Evolutionary conservation across 2,888 invertebrate species (phyloP).

Genomic region (Sympetrum striolatum): DNA sequence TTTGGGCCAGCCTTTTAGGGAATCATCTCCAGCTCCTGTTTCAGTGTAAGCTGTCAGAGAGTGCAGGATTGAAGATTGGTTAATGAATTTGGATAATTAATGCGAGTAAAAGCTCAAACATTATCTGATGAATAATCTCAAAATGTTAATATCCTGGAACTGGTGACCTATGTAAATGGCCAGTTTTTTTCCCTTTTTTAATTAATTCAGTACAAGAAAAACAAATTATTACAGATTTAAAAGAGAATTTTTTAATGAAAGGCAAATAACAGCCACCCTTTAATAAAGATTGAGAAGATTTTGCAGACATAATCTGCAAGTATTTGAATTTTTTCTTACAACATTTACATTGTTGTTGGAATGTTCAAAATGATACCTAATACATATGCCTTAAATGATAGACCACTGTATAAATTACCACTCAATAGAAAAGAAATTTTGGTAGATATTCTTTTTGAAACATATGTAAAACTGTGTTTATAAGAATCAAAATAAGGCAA

Average conservation of each 20-base stretch:
- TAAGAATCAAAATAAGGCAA: conserved; percentile 1
- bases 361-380: conserved; percentile 18
- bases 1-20: conserved; percentile 1
- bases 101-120: not conserved
- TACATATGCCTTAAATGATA: conserved; percentile 35
- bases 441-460: conserved; percentile 5
- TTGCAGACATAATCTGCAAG: conserved; percentile 9
- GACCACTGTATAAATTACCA: conserved; percentile 22
- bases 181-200: not conserved
- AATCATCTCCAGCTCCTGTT: conserved; percentile 8
- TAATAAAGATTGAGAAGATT: not conserved
- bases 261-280: not conserved
- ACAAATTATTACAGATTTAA: not conserved
- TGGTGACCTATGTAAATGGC: conserved; percentile 4
- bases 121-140: not conserved
- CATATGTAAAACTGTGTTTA: conserved; percentile 17
- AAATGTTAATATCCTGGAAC: not conserved
- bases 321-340: not conserved
- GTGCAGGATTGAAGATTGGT: not conserved
- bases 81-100: not conserved
- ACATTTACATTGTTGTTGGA: not conserved
- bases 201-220: conserved; percentile 28
- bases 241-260: not conserved
- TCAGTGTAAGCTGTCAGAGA: not conserved
- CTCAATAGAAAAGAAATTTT: conserved; percentile 5